Conservation (phyloP, 2,113 vertebrate genomes). For the Dasyornis broadbenti region DNA sequence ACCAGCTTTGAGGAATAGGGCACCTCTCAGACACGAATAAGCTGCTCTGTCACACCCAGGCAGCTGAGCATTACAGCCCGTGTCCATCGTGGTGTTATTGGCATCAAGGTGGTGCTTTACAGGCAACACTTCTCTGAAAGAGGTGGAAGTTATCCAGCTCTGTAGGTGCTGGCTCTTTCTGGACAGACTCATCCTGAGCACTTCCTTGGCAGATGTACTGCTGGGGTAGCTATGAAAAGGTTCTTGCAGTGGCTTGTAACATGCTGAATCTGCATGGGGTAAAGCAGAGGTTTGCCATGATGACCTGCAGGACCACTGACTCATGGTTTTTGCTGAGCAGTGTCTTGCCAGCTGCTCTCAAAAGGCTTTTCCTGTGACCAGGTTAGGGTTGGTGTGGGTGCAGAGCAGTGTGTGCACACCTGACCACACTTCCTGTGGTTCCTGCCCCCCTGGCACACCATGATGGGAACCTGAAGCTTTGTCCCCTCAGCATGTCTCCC, state of each 20-base stretch:
- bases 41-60: neutral
- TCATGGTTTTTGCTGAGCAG: neutral
- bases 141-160: neutral
- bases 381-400: neutral
- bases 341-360: neutral
- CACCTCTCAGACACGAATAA: neutral
- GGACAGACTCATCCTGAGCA: neutral
- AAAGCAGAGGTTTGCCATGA: neutral
- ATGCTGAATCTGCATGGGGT: fast-evolving
- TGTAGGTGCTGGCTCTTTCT: neutral
- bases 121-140: neutral
- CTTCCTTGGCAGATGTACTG: neutral
- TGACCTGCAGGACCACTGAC: neutral
- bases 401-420: neutral
- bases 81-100: fast-evolving
- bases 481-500: neutral
- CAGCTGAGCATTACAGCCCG: fast-evolving
- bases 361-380: neutral
- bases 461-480: neutral
- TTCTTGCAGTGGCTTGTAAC: neutral
- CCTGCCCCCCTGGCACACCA: neutral
- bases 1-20: neutral
- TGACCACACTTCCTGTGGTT: neutral
- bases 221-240: neutral
- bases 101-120: neutral